These are phyloP conservation scores for Spea hammondii DNA, from an alignment of 2,797 vertebrate genomes.

Conservation along the genomic window DNA sequence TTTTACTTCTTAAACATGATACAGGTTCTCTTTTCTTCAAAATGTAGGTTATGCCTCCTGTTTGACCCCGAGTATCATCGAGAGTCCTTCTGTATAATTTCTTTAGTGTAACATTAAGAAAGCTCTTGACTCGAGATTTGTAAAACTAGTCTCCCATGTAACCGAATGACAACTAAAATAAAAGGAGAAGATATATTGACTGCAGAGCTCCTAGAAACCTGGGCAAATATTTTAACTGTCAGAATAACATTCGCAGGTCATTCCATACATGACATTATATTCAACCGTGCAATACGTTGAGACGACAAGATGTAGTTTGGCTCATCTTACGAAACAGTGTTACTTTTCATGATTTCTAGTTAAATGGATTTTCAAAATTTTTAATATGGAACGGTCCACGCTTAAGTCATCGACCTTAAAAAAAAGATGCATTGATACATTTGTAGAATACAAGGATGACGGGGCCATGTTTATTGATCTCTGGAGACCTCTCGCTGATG, in stretches of 20 bases:
- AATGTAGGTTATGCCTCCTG: constrained; percentile 59
- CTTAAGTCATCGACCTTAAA: no score
- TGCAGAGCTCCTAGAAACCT: not conserved
- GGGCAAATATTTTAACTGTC: constrained; percentile 57
- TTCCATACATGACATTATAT: constrained; percentile 21
- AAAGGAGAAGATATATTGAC: constrained; percentile 59
- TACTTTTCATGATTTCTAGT: constrained; percentile 10
- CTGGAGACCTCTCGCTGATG: constrained; percentile 11
- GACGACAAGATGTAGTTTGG: not conserved
- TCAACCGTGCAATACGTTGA: constrained; percentile 6
- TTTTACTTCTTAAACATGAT: constrained; percentile 12
- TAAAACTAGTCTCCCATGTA: constrained; percentile 50
- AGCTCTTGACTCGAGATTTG: constrained; percentile 43
- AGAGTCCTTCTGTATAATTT: constrained; percentile 40
- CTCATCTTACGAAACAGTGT: not conserved
- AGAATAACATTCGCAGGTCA: constrained; percentile 53
- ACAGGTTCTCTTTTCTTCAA: constrained; percentile 12
- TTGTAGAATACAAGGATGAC: not conserved
- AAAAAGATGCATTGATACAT: no score
- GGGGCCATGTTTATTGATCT: constrained; percentile 16
- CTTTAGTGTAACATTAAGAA: constrained; percentile 50
- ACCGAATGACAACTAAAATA: constrained; percentile 62
- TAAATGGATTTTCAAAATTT: not conserved
- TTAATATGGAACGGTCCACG: no score
- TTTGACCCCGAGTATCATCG: constrained; percentile 64